Evolutionary conservation across 2,888 invertebrate species (phyloP), one percentile per base, ranked within the genome.

Genomic region (Graphium colonna): DNA sequence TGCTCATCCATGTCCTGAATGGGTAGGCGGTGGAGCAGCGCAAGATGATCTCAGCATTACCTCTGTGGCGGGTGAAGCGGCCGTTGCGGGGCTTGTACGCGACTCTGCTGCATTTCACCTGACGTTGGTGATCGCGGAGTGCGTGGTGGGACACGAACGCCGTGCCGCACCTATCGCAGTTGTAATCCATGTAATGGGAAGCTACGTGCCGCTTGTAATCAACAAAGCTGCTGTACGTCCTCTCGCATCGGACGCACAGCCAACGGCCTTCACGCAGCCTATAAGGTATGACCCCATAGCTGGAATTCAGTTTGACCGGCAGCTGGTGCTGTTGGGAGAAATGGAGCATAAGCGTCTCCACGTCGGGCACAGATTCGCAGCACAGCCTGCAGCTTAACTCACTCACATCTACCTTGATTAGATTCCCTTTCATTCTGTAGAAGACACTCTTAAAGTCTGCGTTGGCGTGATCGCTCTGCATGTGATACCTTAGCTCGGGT

Each of bases 1-100:
- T 84, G 55, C 75, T 82, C 59, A 82, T 84, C 87, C 87, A 88
- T 1, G 86, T 87, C 47, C 88, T 69, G 54, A 89, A 89, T 0
- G 89, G 89, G 40, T 77, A 79, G 0, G 81, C 88, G 0, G 89
- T 84, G 0, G 88, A 86, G 59, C 79, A 85, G 60, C 86, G 83
- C 0, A 89, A 64, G 41, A 89, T 84, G 1, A 88, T 83, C 60
- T 85, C 84, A 0, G 89, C 89, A 57, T 88, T 88, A 1, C 70
- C 77, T 13, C 89, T 73, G 3, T 83, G 82, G 41, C 75, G 77
- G 60, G 82, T 64, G 0, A 77, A 79, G 17, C 73, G 72, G 0
- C 86, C 86, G 44, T 88, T 87, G 0, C 88, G 75, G 15, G 87
- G 77, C 58, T 85, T 85, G 44, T 88, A 88, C 1, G 86, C 75